Percentiles rank a stretch among this genome's conserved stretches.
Conservation (phyloP, 2,888 invertebrate species). For the Oasisia sp. region DNA sequence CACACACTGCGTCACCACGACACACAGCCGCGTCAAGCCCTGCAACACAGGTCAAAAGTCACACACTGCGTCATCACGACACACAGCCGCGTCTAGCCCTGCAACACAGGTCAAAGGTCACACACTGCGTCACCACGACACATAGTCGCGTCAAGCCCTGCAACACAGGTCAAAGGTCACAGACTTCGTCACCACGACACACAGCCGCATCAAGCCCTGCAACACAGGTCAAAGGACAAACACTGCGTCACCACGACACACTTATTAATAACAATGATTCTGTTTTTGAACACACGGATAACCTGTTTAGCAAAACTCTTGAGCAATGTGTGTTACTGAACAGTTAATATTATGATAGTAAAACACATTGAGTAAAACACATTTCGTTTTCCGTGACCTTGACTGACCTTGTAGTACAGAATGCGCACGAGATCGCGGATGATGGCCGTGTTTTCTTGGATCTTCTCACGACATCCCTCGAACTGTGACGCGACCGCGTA, state of each 20-base stretch:
- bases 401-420: constrained; percentile 81
- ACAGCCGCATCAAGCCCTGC: constrained; percentile 80
- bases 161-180: too few species aligned
- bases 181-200: constrained; percentile 89
- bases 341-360: too few species aligned
- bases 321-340: too few species aligned
- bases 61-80: constrained; percentile 69
- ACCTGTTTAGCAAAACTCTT: too few species aligned
- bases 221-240: constrained; percentile 33
- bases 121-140: too few species aligned
- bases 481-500: constrained; percentile 96
- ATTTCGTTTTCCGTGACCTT: too few species aligned
- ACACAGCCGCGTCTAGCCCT: constrained; percentile 81
- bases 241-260: too few species aligned
- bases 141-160: too few species aligned
- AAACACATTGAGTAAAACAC: too few species aligned
- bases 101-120: constrained; percentile 37
- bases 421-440: constrained; percentile 87
- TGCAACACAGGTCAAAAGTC: constrained; percentile 43
- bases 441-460: constrained; percentile 83
- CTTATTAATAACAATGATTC: too few species aligned
- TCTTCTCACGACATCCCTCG: constrained; percentile 88
- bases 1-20: constrained; percentile 67
- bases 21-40: constrained; percentile 83
- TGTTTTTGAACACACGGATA: too few species aligned